Base-by-base conservation (phyloP, 2,888 invertebrate species). In the Eledone cirrhosa region DNA sequence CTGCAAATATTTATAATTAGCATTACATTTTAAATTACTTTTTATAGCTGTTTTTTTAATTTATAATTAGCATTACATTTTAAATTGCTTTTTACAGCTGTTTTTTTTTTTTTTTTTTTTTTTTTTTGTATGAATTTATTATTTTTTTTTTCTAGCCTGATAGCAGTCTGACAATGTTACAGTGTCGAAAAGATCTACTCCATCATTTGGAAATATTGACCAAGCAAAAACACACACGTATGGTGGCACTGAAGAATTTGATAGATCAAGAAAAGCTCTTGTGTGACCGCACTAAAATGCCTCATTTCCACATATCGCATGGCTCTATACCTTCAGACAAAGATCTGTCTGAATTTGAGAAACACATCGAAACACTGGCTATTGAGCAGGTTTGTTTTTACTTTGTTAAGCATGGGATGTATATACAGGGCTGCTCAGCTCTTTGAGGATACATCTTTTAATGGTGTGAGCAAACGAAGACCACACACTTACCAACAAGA, bases 301-400 rank as follows among this genome's bases (percentile, higher is more conserved):
- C 88, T 2, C 89, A 90, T 0, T 89, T 88, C 80, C 90, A 90
- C 82, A 86, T 90, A 59, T 87, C 89, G 0, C 84, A 86, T 11
- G 86, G 86, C n/a, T 81, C 83, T n/a, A 87, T 87, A 7, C 90
- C 90, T 0, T 83, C 86, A 11, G 80, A 83, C 41, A 87, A 88
- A 63, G 88, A 89, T 81, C 83, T 91, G 29, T 81, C 85, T 24
- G 85, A 86, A 22, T 83, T 90, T 24, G 86, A 89, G 78, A 82
- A 86, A 65, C 90, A 90, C 83, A 85, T 90, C 8, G 87, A 89
- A 27, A 86, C 87, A 47, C 83, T 89, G 7, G 81, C 85, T 48
- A 81, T 82, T 33, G 90, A 90, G 83, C 88, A 89, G 87, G 90
- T 90, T 80, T 47, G 79, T 29, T 27, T 13, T 24, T 24, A 8